Base-by-base conservation (phyloP, 1,140 invertebrate genomes). In the Drosophila nigromelanica region DNA sequence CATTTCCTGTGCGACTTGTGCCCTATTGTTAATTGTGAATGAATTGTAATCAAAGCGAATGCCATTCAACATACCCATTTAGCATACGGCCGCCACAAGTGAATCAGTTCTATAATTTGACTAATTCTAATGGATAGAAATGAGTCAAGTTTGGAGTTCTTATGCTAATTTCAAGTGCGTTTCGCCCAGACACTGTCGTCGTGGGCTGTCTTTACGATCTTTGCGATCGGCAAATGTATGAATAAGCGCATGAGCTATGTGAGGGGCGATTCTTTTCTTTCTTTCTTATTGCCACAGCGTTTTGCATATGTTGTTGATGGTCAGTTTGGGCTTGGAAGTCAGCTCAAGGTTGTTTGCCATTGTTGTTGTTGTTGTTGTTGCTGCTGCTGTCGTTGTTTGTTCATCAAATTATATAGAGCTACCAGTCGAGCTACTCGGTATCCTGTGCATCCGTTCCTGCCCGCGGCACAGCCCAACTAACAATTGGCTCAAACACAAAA, bases 391-490 rank as follows among this genome's bases (percentile, higher is more conserved):
- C 75, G 77, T 80, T 85, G 80, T 86, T 86, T 86, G 78, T 76
- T 86, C 82, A 86, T 86, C 82, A 86, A 86, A 86, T 86, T 87
- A 81, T 87, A 86, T 81, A 78, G 82, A 86, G 75, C 78, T 80
- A 73, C 71, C 71, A 60, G 69, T 66, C 62, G 68, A 71, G 60
- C 60, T 64, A 64, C 60, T 56, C 68, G 15, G 30, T 52, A 66
- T 56, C 52, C 54, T 67, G 52, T 50, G 59, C 18, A 24, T 37
- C 21, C 30, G 33, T 15, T 62, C 39, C 69, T 59, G 69, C 47
- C 55, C 40, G 24, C 50, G 48, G 48, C 48, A 48, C 27, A 4
- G 14, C 48, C n/a, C 40, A 54, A 12, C 62, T 27, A 71, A 72
- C 69, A 72, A 72, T 72, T 73, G 71, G 55, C 71, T 45, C 55